A percentile compares a stretch with the other conserved stretches of the same genome.
phyloP scores from a whole-genome alignment of 2,797 vertebrate species.

The Molossus alvarezi region DNA sequence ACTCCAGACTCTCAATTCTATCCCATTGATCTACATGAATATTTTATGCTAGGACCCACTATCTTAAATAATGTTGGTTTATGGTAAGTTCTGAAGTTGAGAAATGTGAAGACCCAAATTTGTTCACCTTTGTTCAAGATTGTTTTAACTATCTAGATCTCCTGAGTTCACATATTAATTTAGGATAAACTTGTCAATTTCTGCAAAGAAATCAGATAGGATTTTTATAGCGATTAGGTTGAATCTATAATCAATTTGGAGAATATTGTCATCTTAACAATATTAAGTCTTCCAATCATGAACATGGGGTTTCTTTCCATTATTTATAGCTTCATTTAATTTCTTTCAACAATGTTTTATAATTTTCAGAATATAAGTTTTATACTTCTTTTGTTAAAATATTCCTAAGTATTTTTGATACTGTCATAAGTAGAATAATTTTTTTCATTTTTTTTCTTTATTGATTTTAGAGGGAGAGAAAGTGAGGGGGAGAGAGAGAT shows the following conservation, averaged over 20 bases:
- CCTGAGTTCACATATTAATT: slow-evolving; percentile 2
- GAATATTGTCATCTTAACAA: neutral
- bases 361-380: slow-evolving; percentile 25
- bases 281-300: neutral
- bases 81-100: slow-evolving; percentile 13
- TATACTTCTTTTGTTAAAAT: slow-evolving; percentile 21
- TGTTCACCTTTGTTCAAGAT: slow-evolving; percentile 34
- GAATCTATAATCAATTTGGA: slow-evolving; percentile 27
- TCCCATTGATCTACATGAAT: neutral
- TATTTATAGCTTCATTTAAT: neutral
- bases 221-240: neutral
- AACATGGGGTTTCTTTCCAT: neutral
- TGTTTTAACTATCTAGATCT: neutral
- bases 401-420: neutral
- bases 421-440: neutral
- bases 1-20: slow-evolving; percentile 3
- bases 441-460: too few relatives aligned
- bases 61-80: neutral
- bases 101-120: neutral
- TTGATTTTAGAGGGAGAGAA: too few relatives aligned
- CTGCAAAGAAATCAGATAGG: neutral
- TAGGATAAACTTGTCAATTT: slow-evolving; percentile 29
- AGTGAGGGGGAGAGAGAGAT: too few relatives aligned
- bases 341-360: neutral
- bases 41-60: neutral